phyloP scores from a whole-genome alignment of 2,888 invertebrate species.

The Leptopilina drosophilae region DNA sequence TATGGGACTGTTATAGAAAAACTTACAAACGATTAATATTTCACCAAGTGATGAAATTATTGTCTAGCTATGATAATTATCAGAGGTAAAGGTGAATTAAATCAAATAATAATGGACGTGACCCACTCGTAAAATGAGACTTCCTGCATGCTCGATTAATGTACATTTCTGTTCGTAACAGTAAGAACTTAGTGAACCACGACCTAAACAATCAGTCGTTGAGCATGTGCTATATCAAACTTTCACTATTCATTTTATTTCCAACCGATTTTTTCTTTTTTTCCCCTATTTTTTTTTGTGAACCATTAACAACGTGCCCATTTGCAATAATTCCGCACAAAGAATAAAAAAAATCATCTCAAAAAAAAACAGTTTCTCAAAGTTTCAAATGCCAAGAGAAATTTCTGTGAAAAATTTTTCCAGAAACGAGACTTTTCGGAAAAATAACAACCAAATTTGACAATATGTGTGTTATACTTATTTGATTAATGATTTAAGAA shows the following conservation, averaged over 20 bases:
- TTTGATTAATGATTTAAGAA: background rate
- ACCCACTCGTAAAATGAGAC: slow-evolving; percentile 22
- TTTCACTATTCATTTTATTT: slow-evolving; percentile 20
- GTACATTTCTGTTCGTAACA: slow-evolving; percentile 22
- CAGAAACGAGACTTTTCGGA: background rate
- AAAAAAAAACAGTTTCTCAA: too few species aligned
- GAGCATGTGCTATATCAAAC: slow-evolving; percentile 15
- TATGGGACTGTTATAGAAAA: background rate
- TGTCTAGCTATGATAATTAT: slow-evolving; percentile 6
- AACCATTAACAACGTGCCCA: background rate
- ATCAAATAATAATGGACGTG: slow-evolving; percentile 19
- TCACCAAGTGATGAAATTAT: slow-evolving; percentile 7
- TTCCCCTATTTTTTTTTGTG: background rate
- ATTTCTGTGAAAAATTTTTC: too few species aligned
- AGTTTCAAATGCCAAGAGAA: too few species aligned
- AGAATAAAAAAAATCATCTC: too few species aligned
- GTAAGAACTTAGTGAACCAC: slow-evolving; percentile 31
- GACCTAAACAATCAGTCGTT: slow-evolving; percentile 21
- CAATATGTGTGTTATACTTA: background rate
- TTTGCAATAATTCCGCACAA: too few species aligned
- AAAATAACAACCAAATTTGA: too few species aligned
- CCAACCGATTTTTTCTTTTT: background rate
- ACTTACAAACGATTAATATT: slow-evolving; percentile 1
- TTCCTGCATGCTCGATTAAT: slow-evolving; percentile 27
- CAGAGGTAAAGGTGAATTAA: background rate